Evolutionary conservation across 2,797 vertebrate species (phyloP), one percentile per base, ranked within the genome.

Genomic region (Hirundo rustica): DNA sequence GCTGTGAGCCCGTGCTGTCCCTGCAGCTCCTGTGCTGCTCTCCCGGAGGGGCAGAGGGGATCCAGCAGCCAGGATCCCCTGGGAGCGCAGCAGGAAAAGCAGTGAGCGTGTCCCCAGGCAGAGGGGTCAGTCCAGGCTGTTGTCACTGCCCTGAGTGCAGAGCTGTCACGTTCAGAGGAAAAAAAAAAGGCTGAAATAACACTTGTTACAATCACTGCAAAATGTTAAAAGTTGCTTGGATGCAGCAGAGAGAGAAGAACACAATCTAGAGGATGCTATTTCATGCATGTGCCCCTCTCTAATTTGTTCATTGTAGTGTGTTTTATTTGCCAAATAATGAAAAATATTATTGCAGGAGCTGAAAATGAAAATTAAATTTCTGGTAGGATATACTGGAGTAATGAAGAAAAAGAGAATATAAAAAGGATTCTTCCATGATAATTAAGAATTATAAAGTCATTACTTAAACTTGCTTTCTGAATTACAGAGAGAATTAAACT

Each of bases 371-470:
- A 96, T 97, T 96, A 93, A 93, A 94, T 85, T 96, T 97, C 90
- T 94, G 95, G 50, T 94, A 85, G 95, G 88, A 78, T 92, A 80
- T 91, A 92, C 38, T n/a, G 81, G 72, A 40, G 70, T 92, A 93
- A 95, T 91, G 75, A 93, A 77, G 76, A 64, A 70, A 78, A 73
- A 88, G 60, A 85, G 73, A 79, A 68, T 48, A 64, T 81, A 62
- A 91, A 87, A 92, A 87, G 78, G 92, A 30, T 87, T 92, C 75
- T 62, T 87, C 83, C 23, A 7, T 34, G 44, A 73, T 94, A 90
- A 97, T 96, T 97, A 96, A 97, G 95, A 88, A 96, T 97, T 93
- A 95, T 91, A 82, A 95, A 95, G 96, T 94, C 96, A 71, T 96
- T 96, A 79, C 95, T 96, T 96, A 95, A 83, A 72, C 94, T 95